Conservation (phyloP, 2,797 vertebrate genomes). For the Echeneis naucrates region DNA sequence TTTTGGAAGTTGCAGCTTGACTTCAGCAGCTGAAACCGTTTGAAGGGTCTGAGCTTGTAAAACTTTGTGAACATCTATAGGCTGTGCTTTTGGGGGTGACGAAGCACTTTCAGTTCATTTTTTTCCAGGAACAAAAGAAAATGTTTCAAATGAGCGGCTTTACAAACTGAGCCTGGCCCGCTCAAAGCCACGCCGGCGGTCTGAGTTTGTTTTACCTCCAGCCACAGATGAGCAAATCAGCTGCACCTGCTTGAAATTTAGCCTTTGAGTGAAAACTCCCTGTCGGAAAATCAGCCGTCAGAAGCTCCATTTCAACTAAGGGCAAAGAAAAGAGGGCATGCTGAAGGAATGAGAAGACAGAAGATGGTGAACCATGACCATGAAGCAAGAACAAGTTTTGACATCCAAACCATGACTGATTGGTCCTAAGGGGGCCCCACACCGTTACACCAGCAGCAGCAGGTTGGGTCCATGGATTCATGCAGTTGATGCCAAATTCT, state of each 20-base stretch:
- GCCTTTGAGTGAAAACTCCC: conserved; percentile 18
- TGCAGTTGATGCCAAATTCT: not conserved
- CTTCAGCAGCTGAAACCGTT: not conserved
- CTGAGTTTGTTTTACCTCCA: not conserved
- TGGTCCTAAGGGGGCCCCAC: not conserved
- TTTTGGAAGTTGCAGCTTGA: not conserved
- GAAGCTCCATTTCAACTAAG: not conserved
- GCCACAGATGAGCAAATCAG: conserved; percentile 12
- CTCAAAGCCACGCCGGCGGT: not conserved
- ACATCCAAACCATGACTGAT: not conserved
- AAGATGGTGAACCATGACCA: not conserved
- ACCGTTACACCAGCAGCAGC: not conserved
- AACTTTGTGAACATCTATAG: not conserved
- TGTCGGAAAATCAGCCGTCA: not conserved
- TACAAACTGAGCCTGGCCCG: not conserved
- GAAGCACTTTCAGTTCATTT: not conserved
- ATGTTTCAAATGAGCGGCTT: not conserved
- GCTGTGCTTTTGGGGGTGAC: not conserved
- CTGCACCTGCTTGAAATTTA: conserved; percentile 7
- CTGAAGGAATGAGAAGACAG: not conserved
- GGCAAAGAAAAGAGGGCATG: not conserved
- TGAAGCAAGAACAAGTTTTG: not conserved
- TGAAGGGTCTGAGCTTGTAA: too few relatives aligned
- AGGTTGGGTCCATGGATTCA: not conserved
- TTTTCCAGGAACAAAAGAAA: not conserved